Percentiles rank a stretch among this genome's conserved stretches.
These are phyloP conservation scores for Acanthosepion pharaonis DNA, from an alignment of 2,888 invertebrate genomes.

Conservation along the genomic window DNA sequence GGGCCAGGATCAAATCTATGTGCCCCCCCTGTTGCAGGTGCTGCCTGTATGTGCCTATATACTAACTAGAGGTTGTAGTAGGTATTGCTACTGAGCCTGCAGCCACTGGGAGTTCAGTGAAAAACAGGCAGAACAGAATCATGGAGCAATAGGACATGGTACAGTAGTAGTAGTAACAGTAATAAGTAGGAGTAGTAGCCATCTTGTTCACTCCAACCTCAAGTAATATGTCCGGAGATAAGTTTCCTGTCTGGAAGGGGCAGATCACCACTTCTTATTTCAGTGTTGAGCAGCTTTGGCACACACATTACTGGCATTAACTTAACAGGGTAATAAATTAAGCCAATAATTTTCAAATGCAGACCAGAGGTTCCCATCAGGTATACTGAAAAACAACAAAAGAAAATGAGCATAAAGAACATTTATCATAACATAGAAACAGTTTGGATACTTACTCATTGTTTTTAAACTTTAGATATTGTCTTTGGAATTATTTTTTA, in stretches of 20 bases:
- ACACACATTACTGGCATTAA: conserved; percentile 45
- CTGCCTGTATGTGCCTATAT: conserved; percentile 33
- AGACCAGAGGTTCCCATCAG: conserved; percentile 34
- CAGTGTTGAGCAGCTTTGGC: conserved; percentile 44
- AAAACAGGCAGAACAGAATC: conserved; percentile 33
- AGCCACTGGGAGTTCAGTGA: conserved; percentile 33
- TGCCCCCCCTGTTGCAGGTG: conserved; percentile 25
- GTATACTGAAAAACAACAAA: conserved; percentile 44
- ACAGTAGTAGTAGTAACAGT: conserved; percentile 38
- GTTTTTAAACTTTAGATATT: background rate
- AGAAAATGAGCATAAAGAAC: conserved; percentile 34
- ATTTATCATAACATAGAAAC: background rate
- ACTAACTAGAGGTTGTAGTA: conserved; percentile 33
- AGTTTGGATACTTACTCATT: conserved; percentile 18
- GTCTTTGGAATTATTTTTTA: background rate
- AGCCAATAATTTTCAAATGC: conserved; percentile 46
- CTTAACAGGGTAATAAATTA: conserved; percentile 36
- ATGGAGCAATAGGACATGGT: conserved; percentile 25
- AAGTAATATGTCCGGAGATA: conserved; percentile 33
- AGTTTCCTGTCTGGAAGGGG: conserved; percentile 37
- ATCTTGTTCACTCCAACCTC: conserved; percentile 33
- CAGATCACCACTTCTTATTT: conserved; percentile 16
- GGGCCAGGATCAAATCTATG: conserved; percentile 23
- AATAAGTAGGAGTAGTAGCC: conserved; percentile 43
- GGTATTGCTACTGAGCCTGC: conserved; percentile 4